Percentiles rank a stretch among this genome's conserved stretches.
These are phyloP conservation scores for Drosophila merina DNA, from an alignment of 2,888 invertebrate genomes.

Conservation along the genomic window DNA sequence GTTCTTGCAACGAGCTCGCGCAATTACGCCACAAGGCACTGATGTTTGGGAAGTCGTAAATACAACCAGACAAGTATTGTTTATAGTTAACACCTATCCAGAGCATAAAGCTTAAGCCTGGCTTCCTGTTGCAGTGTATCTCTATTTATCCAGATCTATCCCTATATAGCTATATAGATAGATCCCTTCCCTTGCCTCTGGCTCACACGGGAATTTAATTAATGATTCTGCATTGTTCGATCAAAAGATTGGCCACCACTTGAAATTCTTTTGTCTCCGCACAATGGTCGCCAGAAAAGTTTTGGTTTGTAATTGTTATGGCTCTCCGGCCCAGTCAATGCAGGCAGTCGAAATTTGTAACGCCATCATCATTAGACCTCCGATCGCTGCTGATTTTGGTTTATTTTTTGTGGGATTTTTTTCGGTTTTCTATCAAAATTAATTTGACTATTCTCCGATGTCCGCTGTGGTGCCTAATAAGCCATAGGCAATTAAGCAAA, in stretches of 20 bases:
- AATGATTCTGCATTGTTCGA: slow-evolving; percentile 76
- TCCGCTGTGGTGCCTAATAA: slow-evolving; percentile 70
- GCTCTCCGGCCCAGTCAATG: slow-evolving; percentile 49
- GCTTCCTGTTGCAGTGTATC: slow-evolving; percentile 27
- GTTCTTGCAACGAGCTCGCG: slow-evolving; percentile 50
- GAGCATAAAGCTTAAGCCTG: slow-evolving; percentile 46
- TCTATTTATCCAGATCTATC: not conserved
- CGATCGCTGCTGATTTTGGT: slow-evolving; percentile 40
- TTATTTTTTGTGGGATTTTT: slow-evolving; percentile 11
- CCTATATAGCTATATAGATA: not conserved
- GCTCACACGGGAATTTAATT: slow-evolving; percentile 66
- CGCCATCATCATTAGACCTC: slow-evolving; percentile 79
- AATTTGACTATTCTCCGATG: slow-evolving; percentile 74
- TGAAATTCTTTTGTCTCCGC: slow-evolving; percentile 65
- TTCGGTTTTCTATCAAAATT: slow-evolving; percentile 61
- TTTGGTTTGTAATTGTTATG: slow-evolving; percentile 68
- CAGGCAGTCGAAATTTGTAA: slow-evolving; percentile 76
- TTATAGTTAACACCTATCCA: slow-evolving; percentile 76
- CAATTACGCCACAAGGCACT: slow-evolving; percentile 59
- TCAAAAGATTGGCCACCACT: slow-evolving; percentile 59
- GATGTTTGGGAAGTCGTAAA: slow-evolving; percentile 68
- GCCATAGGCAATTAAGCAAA: slow-evolving; percentile 80
- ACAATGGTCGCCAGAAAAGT: slow-evolving; percentile 55
- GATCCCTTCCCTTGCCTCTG: not conserved
- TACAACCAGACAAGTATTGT: slow-evolving; percentile 64